phyloP scores from a whole-genome alignment of 92 coral and sea anemone genomes.

The Chrysogorgia sp. region DNA sequence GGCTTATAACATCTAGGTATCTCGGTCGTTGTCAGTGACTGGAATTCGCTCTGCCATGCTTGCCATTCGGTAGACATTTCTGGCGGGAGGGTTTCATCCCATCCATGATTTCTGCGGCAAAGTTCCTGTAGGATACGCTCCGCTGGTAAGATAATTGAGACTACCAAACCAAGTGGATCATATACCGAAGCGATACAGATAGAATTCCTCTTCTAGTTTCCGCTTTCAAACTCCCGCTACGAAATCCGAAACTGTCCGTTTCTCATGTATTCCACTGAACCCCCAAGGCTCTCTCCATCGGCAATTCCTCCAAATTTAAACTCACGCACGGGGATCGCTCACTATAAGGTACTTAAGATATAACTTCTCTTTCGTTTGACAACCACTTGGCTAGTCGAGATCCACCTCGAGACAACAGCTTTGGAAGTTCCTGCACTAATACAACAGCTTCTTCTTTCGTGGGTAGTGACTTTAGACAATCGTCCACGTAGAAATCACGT shows the following conservation, averaged over 20 bases:
- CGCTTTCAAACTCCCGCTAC: conserved; percentile 9
- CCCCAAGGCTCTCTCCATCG: conserved; percentile 49
- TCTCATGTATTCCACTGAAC: conserved; percentile 34
- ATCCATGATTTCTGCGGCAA: conserved; percentile 10
- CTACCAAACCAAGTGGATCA: conserved; percentile 27
- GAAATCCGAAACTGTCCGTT: conserved; percentile 39
- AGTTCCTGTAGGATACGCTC: conserved; percentile 10
- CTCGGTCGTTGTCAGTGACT: background rate
- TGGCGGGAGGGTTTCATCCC: conserved; percentile 17
- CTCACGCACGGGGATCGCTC: background rate
- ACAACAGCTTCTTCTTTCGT: conserved; percentile 31
- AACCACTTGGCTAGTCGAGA: conserved; percentile 36
- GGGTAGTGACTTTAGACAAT: conserved; percentile 50
- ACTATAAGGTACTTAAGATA: background rate
- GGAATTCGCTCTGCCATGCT: conserved; percentile 1
- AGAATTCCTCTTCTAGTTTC: background rate
- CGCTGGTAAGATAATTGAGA: background rate
- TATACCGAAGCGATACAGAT: conserved; percentile 4
- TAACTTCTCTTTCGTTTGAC: conserved; percentile 37
- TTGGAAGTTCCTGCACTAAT: conserved; percentile 23
- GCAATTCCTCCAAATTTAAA: conserved; percentile 23
- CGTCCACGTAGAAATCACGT: conserved; percentile 25
- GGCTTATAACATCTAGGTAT: conserved; percentile 9
- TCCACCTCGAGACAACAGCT: conserved; percentile 55
- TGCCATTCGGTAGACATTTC: background rate